Conservation (phyloP, 2,113 vertebrate species). For the Phasianus colchicus region DNA sequence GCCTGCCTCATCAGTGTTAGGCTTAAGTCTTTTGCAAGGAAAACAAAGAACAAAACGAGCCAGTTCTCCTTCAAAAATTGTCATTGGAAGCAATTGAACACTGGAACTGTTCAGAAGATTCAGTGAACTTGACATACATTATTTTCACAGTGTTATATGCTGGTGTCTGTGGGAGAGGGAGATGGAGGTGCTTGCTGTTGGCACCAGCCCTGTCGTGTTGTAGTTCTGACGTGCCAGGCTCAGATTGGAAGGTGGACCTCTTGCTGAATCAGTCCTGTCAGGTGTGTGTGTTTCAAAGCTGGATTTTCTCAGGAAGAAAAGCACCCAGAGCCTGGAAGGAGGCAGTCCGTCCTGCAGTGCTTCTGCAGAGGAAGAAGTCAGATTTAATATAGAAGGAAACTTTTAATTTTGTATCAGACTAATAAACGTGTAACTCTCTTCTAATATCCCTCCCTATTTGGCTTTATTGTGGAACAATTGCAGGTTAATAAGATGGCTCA, state of each 20-base stretch:
- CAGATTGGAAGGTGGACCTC: background rate
- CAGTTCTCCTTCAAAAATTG: background rate
- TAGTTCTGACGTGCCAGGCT: background rate
- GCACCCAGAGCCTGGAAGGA: background rate
- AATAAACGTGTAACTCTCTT: background rate
- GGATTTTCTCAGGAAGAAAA: background rate
- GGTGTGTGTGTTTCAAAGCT: background rate
- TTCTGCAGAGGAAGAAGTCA: background rate
- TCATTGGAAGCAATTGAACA: background rate
- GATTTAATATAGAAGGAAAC: background rate
- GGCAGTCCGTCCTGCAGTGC: background rate
- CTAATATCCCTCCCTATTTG: background rate
- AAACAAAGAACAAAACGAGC: background rate
- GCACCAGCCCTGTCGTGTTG: background rate
- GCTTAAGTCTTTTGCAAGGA: background rate
- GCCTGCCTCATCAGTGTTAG: background rate
- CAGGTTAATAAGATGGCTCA: background rate
- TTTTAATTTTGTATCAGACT: background rate
- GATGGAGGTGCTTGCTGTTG: background rate
- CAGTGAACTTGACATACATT: background rate
- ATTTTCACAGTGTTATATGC: background rate
- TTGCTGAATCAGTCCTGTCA: background rate
- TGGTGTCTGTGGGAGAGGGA: background rate
- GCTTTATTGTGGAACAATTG: rapidly evolving
- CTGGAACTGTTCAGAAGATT: conserved; percentile 11